phyloP scores from a whole-genome alignment of 2,113 vertebrate genomes.

The Henicopernis longicauda region DNA sequence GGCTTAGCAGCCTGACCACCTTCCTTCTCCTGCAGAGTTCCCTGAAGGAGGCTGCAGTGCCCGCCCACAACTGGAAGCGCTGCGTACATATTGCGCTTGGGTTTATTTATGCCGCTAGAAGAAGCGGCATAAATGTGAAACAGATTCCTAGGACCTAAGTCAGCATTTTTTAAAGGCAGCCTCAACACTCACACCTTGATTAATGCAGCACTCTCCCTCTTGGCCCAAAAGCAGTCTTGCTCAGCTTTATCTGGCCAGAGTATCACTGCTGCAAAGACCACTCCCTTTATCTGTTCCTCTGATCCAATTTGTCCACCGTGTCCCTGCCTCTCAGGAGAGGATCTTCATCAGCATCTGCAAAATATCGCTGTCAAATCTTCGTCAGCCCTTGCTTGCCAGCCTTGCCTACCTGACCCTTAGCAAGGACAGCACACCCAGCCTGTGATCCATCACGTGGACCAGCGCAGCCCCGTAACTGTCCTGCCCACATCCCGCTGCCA shows the following conservation, averaged over 20 bases:
- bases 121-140: background rate
- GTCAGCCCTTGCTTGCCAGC: background rate
- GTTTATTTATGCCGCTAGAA: background rate
- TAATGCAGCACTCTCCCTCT: conserved; percentile 8
- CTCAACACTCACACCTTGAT: conserved; percentile 13
- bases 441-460: fast-evolving
- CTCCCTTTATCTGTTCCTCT: background rate
- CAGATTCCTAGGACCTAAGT: background rate
- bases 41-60: background rate
- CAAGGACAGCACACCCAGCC: background rate
- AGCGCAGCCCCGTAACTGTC: fast-evolving
- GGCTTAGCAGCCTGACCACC: background rate
- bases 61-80: background rate
- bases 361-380: fast-evolving
- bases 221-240: background rate
- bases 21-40: background rate
- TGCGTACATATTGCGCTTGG: background rate
- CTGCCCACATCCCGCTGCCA: background rate
- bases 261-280: background rate
- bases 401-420: background rate
- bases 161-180: conserved; percentile 39
- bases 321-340: background rate
- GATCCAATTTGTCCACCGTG: fast-evolving
- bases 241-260: background rate
- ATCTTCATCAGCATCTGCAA: background rate